Percentiles rank a stretch among this genome's conserved stretches.
phyloP scores from a whole-genome alignment of 2,113 vertebrate species.

The Podarcis raffonei region DNA sequence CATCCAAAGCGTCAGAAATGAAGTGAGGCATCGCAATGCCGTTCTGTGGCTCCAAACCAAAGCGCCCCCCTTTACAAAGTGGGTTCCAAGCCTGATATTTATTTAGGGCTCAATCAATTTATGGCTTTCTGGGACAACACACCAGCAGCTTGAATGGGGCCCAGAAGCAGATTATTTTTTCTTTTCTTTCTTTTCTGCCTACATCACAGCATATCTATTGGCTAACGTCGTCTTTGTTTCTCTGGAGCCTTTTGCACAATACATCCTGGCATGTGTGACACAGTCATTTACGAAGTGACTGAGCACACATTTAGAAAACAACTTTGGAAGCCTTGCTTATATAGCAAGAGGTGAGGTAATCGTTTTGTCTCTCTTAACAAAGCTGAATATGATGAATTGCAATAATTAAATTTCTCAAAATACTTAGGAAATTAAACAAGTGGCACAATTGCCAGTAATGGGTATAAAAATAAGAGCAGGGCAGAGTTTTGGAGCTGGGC shows the following conservation, averaged over 20 bases:
- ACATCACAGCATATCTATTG: background rate
- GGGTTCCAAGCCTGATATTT: background rate
- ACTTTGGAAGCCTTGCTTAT: slow-evolving; percentile 48
- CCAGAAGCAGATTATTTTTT: background rate
- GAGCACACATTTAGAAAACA: slow-evolving; percentile 67
- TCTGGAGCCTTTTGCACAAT: background rate
- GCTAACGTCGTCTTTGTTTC: background rate
- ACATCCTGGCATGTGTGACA: slow-evolving; percentile 46
- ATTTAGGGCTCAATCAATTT: background rate
- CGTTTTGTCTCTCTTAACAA: slow-evolving; percentile 43
- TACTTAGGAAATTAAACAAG: slow-evolving; percentile 67
- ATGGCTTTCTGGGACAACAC: background rate
- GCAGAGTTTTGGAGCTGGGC: background rate
- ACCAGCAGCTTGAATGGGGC: background rate
- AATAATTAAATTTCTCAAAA: slow-evolving; percentile 46
- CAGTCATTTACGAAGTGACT: slow-evolving; percentile 59
- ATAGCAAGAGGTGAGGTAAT: slow-evolving; percentile 35
- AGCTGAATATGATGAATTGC: slow-evolving; percentile 59
- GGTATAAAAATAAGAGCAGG: slow-evolving; percentile 25
- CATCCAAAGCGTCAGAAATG: background rate
- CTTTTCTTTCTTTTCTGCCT: background rate
- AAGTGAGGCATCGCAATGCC: background rate
- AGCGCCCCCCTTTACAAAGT: background rate
- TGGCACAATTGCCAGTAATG: slow-evolving; percentile 2
- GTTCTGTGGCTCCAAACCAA: background rate